Base-by-base conservation (phyloP, 1,140 invertebrate species). In the Oedothorax gibbosus region DNA sequence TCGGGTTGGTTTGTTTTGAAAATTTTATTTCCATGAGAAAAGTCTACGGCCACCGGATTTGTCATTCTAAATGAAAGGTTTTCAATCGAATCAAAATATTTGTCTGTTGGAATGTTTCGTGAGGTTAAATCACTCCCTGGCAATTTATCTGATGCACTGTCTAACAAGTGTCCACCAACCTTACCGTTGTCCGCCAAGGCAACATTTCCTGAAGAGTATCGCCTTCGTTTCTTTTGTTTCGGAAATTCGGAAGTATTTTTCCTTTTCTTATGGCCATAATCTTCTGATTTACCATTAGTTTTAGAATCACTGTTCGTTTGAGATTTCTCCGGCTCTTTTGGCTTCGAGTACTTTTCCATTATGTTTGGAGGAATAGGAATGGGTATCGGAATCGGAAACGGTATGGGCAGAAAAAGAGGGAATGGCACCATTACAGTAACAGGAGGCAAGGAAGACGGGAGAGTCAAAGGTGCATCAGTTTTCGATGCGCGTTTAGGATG, bases 351-450 rank as follows among this genome's bases (percentile, higher is more conserved):
- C 62, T 80, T 79, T 56, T 86, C 69, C 77, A 86, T 79, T 10
- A 86, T 21, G 10, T 81, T 15, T 21, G 69, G 78, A 53, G 81
- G 66, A 49, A 86, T 69, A 7, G 86, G 86, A 50, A 86, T 77
- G 10, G 81, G 65, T 7, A 86, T 10, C 10, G 86, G 86, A 14
- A 86, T 85, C 8, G 86, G 86, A 21, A 86, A 56, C 35, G 86
- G 86, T n/a, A 86, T n/a, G 12, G 86, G 86, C 8, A 86, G 56
- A 10, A 82, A 20, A 10, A 86, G 35, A 8, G 86, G 86, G 53
- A 80, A 86, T 2, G 86, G 86, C 4, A 86, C 86, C 82, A 86
- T 85, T 8, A 86, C 76, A 14, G 86, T 86, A 2, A 85, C 76
- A 7, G 86, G 86, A 21, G 86, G 85, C 5, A 86, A 62, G 51